phyloP scores from a whole-genome alignment of 2,888 invertebrate species.

The Aricia artaxerxes region DNA sequence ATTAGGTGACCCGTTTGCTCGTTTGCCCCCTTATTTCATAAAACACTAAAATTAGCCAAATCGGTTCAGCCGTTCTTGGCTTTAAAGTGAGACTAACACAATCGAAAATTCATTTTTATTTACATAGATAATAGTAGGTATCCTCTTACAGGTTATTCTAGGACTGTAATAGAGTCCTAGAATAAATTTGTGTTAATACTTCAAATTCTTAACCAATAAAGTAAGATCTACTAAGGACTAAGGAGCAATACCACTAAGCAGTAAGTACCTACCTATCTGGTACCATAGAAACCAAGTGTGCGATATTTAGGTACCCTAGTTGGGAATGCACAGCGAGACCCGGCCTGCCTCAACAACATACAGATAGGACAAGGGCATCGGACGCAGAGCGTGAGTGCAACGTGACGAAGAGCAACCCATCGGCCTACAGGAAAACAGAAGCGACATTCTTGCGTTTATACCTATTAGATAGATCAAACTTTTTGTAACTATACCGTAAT shows the following conservation, averaged over 20 bases:
- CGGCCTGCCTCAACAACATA: slow-evolving; percentile 65
- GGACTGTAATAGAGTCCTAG: too few relatives aligned
- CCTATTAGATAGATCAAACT: not conserved
- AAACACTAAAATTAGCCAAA: too few relatives aligned
- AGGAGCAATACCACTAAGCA: not conserved
- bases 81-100: too few relatives aligned
- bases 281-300: not conserved
- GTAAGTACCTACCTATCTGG: not conserved
- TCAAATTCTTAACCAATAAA: too few relatives aligned
- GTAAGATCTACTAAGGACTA: not conserved
- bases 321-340: slow-evolving; percentile 35
- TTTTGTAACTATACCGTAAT: not conserved
- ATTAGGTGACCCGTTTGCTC: too few relatives aligned
- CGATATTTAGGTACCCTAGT: slow-evolving; percentile 32
- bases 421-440: slow-evolving; percentile 25
- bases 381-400: slow-evolving; percentile 62
- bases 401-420: slow-evolving; percentile 34
- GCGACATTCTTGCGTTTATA: not conserved
- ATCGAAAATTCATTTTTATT: too few relatives aligned
- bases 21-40: too few relatives aligned
- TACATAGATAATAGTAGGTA: too few relatives aligned
- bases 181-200: too few relatives aligned
- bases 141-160: too few relatives aligned
- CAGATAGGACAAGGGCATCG: slow-evolving; percentile 75
- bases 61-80: too few relatives aligned